Conservation (phyloP, 2,888 invertebrate species). For the Nephrotoma guestfalica region DNA sequence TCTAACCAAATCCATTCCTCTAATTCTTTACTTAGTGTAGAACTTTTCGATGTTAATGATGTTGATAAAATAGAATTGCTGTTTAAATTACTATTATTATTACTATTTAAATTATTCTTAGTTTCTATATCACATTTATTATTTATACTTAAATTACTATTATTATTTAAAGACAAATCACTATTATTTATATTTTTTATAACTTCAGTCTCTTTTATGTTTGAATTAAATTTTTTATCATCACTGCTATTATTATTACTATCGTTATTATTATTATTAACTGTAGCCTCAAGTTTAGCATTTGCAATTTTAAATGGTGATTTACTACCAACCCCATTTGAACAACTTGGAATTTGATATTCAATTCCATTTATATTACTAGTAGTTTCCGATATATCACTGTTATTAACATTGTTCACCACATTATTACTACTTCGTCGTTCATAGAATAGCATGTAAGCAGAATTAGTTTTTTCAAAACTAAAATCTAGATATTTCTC, state of each 20-base stretch:
- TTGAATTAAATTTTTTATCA: not conserved
- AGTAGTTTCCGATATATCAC: slow-evolving; percentile 16
- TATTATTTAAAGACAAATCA: slow-evolving; percentile 8
- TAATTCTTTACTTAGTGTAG: slow-evolving; percentile 42
- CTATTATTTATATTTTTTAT: slow-evolving; percentile 8
- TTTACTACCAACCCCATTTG: not conserved
- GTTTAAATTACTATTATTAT: slow-evolving; percentile 8
- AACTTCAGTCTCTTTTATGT: slow-evolving; percentile 14
- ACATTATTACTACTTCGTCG: slow-evolving; percentile 38
- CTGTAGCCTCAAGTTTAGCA: slow-evolving; percentile 6
- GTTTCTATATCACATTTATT: slow-evolving; percentile 28
- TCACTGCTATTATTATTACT: slow-evolving; percentile 4
- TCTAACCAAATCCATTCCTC: slow-evolving; percentile 97
- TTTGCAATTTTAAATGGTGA: not conserved
- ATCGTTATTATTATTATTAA: not conserved
- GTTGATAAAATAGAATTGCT: slow-evolving; percentile 7
- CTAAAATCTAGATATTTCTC: slow-evolving; percentile 97
- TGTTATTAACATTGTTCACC: slow-evolving; percentile 11
- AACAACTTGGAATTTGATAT: slow-evolving; percentile 12
- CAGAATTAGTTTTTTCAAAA: slow-evolving; percentile 94
- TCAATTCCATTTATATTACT: slow-evolving; percentile 18
- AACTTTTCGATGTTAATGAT: slow-evolving; percentile 9
- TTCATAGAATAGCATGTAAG: slow-evolving; percentile 95
- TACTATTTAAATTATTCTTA: slow-evolving; percentile 15
- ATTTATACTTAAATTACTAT: slow-evolving; percentile 12